Evolutionary conservation across 1,140 invertebrate species (phyloP), one percentile per base, ranked within the genome.

Genomic region (Bathynomus jamesi): DNA sequence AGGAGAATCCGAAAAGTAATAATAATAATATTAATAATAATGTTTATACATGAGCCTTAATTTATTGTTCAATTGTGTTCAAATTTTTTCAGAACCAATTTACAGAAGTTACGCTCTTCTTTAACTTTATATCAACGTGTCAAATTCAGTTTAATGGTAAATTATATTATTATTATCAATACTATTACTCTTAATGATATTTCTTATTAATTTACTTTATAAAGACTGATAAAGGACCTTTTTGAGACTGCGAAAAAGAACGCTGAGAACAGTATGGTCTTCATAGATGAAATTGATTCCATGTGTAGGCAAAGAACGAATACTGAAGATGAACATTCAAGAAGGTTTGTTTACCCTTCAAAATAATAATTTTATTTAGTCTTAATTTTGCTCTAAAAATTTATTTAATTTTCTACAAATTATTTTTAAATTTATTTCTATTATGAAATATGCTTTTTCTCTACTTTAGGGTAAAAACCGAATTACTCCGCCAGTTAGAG

Each of bases 281-380:
- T 87, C 78, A 84, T 88, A 65, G 86, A 87, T 80, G 86, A 87
- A 81, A 84, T 87, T 69, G 87, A 88, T 78, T 83, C 84, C 61
- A 78, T 88, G 62, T 87, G 85, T 79, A 79, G 85, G 40, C 82
- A 82, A 73, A 78, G 86, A 66, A 81, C 73, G 53, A 77, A 78
- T 8, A 72, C 78, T n/a, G 86, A 87, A 80, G 81, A 84, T 71
- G 85, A 86, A 72, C 81, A 84, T 71, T 81, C 80, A 2, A 79
- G 87, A 71, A 80, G 83, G 80, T 81, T 75, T 53, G 61, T 62
- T 61, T 17, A 13, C 27, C 30, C 28, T 65, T 3, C n/a, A n/a
- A n/a, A n/a, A n/a, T n/a, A 40, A 63, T 61, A 24, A 13, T 24
- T 70, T 11, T 28, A 3, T 28, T 66, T 10, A 2, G 17, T 17